A percentile compares a stretch with the other conserved stretches of the same genome.
Conservation (phyloP, 2,888 invertebrate species). For the Deilephila porcellus region DNA sequence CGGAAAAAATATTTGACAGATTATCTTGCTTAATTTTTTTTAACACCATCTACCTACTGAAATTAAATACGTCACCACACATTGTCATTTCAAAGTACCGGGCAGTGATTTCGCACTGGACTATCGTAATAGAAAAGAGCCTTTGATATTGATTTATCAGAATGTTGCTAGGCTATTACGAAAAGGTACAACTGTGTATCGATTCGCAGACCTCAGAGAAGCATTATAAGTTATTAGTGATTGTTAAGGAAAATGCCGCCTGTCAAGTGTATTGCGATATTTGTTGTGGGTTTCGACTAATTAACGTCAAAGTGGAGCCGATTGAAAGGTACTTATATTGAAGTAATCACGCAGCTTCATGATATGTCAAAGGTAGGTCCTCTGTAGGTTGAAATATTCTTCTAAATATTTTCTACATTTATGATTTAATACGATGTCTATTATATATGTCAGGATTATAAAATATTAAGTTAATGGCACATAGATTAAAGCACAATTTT, state of each 20-base stretch:
- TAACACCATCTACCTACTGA: too few species aligned
- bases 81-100: background rate
- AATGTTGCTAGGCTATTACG: slow-evolving; percentile 31
- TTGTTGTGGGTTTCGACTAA: slow-evolving; percentile 26
- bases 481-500: too few species aligned
- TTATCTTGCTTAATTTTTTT: too few species aligned
- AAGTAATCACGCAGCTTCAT: background rate
- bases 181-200: slow-evolving; percentile 26
- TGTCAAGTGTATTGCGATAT: slow-evolving; percentile 3
- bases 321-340: slow-evolving; percentile 29
- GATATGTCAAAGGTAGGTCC: background rate
- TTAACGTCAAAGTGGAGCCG: slow-evolving; percentile 29
- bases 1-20: too few species aligned
- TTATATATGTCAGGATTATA: too few species aligned
- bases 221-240: slow-evolving; percentile 27
- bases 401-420: too few species aligned
- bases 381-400: too few species aligned
- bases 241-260: slow-evolving; percentile 15
- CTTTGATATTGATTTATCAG: slow-evolving; percentile 29
- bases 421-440: too few species aligned
- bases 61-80: too few species aligned
- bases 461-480: too few species aligned
- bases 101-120: background rate
- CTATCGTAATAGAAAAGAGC: background rate
- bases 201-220: slow-evolving; percentile 24